Evolutionary conservation across 2,113 vertebrate species (phyloP), one percentile per base, ranked within the genome.

Genomic region (Clupea harengus): DNA sequence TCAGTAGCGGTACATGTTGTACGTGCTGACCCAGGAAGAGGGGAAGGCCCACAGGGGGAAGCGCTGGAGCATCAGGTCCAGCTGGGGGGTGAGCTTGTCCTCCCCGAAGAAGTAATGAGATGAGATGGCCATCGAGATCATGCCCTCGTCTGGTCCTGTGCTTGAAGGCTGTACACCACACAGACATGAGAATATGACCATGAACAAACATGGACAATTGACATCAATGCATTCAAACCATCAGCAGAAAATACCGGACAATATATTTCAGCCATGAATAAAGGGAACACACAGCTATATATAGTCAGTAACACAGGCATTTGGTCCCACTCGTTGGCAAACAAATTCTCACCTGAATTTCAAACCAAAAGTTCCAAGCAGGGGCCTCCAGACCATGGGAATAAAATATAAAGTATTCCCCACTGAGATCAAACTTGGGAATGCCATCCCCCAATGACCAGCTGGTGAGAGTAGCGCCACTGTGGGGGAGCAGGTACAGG

Each of bases 371-470:
- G 82, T 39, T 95, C 98, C 98, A 99, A 0, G 95, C 91, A 0
- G 94, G 91, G 0, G 97, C 96, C 0, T 95, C 93, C 0, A 98
- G 94, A 84, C 98, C 98, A 0, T 91, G 98, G 25, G 98, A 97
- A 88, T 99, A 99, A 92, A 97, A 99, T 45, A 99, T 92, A 78
- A 99, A 99, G 90, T 99, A 98, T 90, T 99, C 98, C 64, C 97
- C 96, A 17, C 93, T 95, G 83, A 92, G 57, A 72, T 97, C 96
- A 20, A 95, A 92, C 32, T 96, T 91, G 0, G 98, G 97, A 0
- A 78, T 92, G 9, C 97, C 97, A 3, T 97, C 95, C 0, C 97
- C 97, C 0, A 99, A 96, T 64, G 98, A 99, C 97, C 97, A 99
- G 75, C 93, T 91, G 82, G 95, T 95, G 25, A 99, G 94, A 2